Evolutionary conservation across 2,113 vertebrate species (phyloP).

Genomic region (Cariama cristata): DNA sequence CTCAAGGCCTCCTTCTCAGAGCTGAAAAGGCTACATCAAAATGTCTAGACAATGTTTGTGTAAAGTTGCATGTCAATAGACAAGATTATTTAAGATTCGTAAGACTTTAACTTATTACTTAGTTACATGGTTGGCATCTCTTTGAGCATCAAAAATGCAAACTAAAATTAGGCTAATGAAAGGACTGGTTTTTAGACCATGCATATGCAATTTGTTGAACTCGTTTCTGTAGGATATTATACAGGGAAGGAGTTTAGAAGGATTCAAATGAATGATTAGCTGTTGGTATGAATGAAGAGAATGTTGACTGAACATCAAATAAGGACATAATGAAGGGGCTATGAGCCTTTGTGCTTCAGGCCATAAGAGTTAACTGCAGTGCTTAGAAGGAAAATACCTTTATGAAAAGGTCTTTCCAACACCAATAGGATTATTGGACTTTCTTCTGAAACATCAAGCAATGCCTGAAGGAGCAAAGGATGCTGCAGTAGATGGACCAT

Average conservation of each 20-base stretch:
- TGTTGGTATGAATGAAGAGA: not conserved
- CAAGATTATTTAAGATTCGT: not conserved
- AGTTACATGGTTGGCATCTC: not conserved
- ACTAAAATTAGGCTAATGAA: not conserved
- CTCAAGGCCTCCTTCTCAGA: not conserved
- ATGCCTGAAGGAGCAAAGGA: not conserved
- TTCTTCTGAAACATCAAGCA: not conserved
- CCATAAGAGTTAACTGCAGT: not conserved
- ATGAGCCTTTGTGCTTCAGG: not conserved
- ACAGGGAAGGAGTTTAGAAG: not conserved
- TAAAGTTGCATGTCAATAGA: not conserved
- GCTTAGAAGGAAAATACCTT: not conserved
- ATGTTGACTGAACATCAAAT: not conserved
- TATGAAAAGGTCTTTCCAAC: not conserved
- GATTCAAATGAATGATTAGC: not conserved
- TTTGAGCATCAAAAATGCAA: not conserved
- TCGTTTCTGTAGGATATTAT: not conserved
- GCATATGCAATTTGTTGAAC: not conserved
- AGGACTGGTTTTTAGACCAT: not conserved
- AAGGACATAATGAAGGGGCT: not conserved
- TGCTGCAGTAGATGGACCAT: not conserved
- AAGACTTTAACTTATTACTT: not conserved
- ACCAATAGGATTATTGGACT: not conserved
- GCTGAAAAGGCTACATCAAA: not conserved
- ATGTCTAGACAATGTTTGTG: not conserved